A percentile compares a stretch with the other conserved stretches of the same genome.
phyloP scores from a whole-genome alignment of 2,888 invertebrate species.

The Chromoteleia sp. region DNA sequence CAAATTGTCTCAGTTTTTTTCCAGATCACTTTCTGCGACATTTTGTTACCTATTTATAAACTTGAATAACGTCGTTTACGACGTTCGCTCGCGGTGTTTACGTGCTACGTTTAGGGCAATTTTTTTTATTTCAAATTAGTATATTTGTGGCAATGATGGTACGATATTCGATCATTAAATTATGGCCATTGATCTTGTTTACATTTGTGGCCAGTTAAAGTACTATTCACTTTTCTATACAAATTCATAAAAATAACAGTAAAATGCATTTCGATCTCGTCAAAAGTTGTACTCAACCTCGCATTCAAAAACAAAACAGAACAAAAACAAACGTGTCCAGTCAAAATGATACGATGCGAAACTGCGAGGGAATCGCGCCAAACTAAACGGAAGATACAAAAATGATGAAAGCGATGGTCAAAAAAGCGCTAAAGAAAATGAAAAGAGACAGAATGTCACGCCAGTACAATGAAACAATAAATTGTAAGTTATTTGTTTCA shows the following conservation, averaged over 20 bases:
- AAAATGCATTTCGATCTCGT: slow-evolving; percentile 25
- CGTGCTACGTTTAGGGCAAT: background rate
- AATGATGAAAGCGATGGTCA: slow-evolving; percentile 29
- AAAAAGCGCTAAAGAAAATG: slow-evolving; percentile 54
- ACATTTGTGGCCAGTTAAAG: background rate
- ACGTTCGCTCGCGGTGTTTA: background rate
- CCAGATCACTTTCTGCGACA: slow-evolving; percentile 18
- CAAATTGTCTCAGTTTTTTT: slow-evolving; percentile 18
- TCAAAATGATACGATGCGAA: slow-evolving; percentile 33
- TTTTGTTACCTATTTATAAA: slow-evolving; percentile 18
- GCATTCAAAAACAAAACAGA: slow-evolving; percentile 17
- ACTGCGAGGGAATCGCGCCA: slow-evolving; percentile 22
- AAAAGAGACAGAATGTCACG: slow-evolving; percentile 51
- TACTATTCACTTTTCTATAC: slow-evolving; percentile 9
- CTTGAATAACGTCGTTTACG: background rate
- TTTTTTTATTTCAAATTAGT: too few relatives aligned
- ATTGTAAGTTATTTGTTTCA: slow-evolving; percentile 44
- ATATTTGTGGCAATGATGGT: too few relatives aligned
- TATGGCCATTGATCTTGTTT: background rate
- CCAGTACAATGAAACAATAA: slow-evolving; percentile 41
- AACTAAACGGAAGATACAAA: slow-evolving; percentile 42
- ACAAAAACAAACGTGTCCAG: slow-evolving; percentile 35
- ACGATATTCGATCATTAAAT: too few relatives aligned
- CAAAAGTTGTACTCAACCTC: too few relatives aligned
- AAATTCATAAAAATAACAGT: slow-evolving; percentile 15